These are phyloP conservation scores for Patella ulyssiponensis DNA, from an alignment of 2,888 invertebrate genomes.

Conservation along the genomic window DNA sequence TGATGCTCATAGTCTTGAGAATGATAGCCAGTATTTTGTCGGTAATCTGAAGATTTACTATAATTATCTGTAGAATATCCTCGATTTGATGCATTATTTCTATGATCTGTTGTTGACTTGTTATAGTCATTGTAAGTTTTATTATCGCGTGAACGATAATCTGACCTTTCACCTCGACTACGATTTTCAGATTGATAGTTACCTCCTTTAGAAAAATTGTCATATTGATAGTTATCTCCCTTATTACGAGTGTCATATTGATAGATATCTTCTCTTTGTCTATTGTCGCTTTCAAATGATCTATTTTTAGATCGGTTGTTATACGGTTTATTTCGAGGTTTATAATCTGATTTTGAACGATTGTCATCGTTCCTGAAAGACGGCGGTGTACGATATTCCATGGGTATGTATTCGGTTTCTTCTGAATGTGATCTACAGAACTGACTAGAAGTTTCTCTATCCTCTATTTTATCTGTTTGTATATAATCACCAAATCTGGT, in stretches of 20 bases:
- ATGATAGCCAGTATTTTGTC: slow-evolving; percentile 12
- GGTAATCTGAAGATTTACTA: slow-evolving; percentile 25
- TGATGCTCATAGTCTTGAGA: slow-evolving; percentile 8
- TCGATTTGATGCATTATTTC: background rate
- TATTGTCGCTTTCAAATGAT: background rate
- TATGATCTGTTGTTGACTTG: background rate
- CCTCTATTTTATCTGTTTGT: slow-evolving; percentile 3
- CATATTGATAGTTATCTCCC: slow-evolving; percentile 8
- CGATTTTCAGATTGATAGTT: background rate
- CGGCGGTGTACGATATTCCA: background rate
- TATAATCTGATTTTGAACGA: background rate
- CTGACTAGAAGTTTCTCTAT: background rate
- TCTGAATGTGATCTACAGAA: background rate
- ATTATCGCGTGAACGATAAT: background rate
- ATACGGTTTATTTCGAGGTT: background rate
- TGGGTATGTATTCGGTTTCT: background rate
- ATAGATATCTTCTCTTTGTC: slow-evolving; percentile 12
- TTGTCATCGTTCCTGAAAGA: background rate
- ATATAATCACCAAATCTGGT: slow-evolving; percentile 34
- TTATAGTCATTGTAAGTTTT: slow-evolving; percentile 6
- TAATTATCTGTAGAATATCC: slow-evolving; percentile 22
- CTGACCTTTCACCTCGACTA: too few relatives aligned
- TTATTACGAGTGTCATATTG: slow-evolving; percentile 15
- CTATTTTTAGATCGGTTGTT: background rate
- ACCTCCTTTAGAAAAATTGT: background rate